Evolutionary conservation across 2,113 vertebrate genomes (phyloP), one percentile per base, ranked within the genome.

Genomic region (Sphaerodactylus townsendi): DNA sequence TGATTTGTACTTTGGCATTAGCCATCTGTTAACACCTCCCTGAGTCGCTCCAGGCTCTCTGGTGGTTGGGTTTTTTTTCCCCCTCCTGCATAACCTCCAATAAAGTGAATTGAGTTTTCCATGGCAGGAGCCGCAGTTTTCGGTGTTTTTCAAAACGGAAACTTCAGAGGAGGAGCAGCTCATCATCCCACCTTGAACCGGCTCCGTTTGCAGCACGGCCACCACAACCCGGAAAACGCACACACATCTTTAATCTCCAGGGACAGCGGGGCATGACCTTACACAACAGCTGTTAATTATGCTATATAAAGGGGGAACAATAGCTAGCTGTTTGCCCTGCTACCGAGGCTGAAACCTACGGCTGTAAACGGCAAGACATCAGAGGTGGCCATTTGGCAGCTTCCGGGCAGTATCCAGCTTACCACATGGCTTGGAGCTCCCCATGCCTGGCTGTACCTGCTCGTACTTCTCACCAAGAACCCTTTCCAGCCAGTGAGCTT

Each of bases 51-150:
- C 75, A 77, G 75, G 53, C 75, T 59, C 50, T 37, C 35, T 39
- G n/a, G n/a, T 56, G 74, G 48, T 56, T 39, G 7, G 68, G 68
- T 33, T 75, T 35, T 4, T 4, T 21, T 14, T 17, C 30, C 41
- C 46, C 46, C 30, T n/a, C 53, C 59, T 28, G 30, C 72, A 21
- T 56, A 48, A 17, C 33, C 35, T 76, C 74, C 50, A 76, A 35
- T n/a, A 76, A 56, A 56, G 74, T 76, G 74, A 76, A 76, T 48
- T 76, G 50, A 76, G 48, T 76, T 76, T 76, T 76, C 74, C 74
- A 56, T n/a, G 53, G 46, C 30, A 56, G 30, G 30, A 1, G 23
- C 9, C 11, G 37, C 1, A 6, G 14, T 6, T 68, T 14, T 68
- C 17, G 62, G n/a, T 50, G 53, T 53, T 53, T 48, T 48, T 53